These are phyloP conservation scores for Odocoileus virginianus DNA, from an alignment of 2,113 vertebrate genomes.

Conservation along the genomic window DNA sequence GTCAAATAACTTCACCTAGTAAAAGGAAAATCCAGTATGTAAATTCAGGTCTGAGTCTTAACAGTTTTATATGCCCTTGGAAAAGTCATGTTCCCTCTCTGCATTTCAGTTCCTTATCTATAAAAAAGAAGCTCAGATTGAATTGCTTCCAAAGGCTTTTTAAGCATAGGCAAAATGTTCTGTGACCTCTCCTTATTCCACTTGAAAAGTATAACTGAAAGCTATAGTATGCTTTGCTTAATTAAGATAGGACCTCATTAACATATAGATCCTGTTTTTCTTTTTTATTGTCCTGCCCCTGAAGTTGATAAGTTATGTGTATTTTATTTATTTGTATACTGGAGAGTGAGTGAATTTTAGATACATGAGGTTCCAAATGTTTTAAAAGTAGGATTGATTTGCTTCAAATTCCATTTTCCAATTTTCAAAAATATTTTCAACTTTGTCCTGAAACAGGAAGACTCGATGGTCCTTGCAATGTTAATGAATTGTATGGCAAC, in stretches of 20 bases:
- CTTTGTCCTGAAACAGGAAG: conserved; percentile 4
- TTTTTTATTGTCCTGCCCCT: neutral
- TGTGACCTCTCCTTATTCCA: neutral
- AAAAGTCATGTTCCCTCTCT: neutral
- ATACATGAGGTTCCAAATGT: neutral
- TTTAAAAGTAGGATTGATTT: neutral
- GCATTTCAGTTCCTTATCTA: neutral
- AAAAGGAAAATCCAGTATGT: conserved; percentile 12
- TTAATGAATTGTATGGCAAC: neutral
- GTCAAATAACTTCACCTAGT: neutral
- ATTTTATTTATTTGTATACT: neutral
- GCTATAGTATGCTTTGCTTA: neutral
- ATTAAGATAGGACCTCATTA: neutral
- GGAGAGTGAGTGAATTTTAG: neutral
- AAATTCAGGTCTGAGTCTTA: neutral
- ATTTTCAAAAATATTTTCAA: neutral
- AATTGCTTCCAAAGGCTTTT: conserved; percentile 4
- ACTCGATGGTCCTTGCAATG: neutral
- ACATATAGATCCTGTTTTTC: neutral
- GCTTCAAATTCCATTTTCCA: neutral
- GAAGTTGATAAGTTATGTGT: neutral
- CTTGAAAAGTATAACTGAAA: conserved; percentile 2
- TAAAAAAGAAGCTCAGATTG: neutral
- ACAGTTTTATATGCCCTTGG: neutral
- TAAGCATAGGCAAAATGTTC: neutral